Conservation (phyloP, 2,888 invertebrate species). For the Argyra leucocephala region DNA sequence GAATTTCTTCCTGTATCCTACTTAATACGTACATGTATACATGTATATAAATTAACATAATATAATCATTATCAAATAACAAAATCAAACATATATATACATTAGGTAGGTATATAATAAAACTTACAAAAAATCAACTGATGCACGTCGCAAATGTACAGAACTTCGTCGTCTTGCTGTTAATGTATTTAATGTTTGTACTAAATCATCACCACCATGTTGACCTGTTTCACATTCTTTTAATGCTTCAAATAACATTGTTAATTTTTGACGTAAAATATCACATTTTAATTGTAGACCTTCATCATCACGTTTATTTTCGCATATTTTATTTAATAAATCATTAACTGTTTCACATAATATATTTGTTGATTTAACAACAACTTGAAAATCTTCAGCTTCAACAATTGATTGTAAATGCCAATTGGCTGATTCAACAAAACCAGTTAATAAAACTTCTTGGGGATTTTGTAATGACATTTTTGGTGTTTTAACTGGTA, state of each 20-base stretch:
- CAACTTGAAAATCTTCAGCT: constrained; percentile 63
- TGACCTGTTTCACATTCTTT: constrained; percentile 54
- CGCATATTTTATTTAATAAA: constrained; percentile 55
- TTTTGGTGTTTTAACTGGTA: constrained; percentile 50
- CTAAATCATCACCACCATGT: constrained; percentile 38
- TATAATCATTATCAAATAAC: too few relatives aligned
- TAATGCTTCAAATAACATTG: constrained; percentile 60
- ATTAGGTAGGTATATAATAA: too few relatives aligned
- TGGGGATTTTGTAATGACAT: constrained; percentile 47
- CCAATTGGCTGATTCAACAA: constrained; percentile 65
- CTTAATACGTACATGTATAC: too few relatives aligned
- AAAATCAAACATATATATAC: too few relatives aligned
- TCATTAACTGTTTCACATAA: constrained; percentile 73
- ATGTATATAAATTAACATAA: too few relatives aligned
- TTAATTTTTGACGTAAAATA: constrained; percentile 62
- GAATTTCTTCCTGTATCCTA: not conserved
- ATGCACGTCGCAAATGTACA: not conserved
- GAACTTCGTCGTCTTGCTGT: constrained; percentile 26
- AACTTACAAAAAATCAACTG: constrained; percentile 12
- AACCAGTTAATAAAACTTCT: constrained; percentile 51
- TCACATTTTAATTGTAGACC: constrained; percentile 59
- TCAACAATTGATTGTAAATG: constrained; percentile 81
- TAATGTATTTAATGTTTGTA: constrained; percentile 30
- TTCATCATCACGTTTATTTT: constrained; percentile 53
- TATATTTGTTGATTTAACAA: constrained; percentile 62